A percentile compares a stretch with the other conserved stretches of the same genome.
Conservation (phyloP, 2,113 vertebrate species). For the Rynchops niger region DNA sequence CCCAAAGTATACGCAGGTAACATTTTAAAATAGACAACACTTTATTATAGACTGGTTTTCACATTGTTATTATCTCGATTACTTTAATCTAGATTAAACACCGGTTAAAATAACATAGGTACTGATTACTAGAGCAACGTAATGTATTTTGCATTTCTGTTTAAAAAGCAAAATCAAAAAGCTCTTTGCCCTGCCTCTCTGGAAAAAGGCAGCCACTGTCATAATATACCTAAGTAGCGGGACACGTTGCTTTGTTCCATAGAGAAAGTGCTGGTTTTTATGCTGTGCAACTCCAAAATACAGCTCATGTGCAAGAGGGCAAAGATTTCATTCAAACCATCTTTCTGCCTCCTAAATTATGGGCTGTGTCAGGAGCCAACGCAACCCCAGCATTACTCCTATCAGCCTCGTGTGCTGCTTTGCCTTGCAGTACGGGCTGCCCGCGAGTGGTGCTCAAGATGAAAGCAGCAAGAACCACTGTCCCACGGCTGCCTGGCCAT, state of each 20-base stretch:
- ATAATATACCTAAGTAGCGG: neutral
- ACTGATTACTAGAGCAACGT: neutral
- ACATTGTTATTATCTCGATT: neutral
- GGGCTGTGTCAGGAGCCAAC: neutral
- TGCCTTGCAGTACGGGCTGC: neutral
- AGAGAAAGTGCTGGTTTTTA: neutral
- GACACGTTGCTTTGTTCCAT: neutral
- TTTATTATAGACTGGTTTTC: neutral
- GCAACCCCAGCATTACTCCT: neutral
- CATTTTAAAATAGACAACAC: neutral
- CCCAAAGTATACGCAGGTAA: neutral
- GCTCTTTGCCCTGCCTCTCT: neutral
- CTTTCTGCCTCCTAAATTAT: neutral
- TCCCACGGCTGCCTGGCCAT: neutral
- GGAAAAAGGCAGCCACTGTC: neutral
- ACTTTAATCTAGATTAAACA: neutral
- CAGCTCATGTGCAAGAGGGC: neutral
- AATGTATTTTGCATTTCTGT: neutral
- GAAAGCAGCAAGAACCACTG: neutral
- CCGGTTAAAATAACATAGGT: neutral
- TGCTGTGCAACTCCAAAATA: neutral
- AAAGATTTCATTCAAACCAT: neutral
- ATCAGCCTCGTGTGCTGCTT: neutral
- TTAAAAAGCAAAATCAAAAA: neutral
- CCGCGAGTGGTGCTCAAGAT: neutral